Conservation (phyloP, 2,888 invertebrate species). For the Orthosia incerta region DNA sequence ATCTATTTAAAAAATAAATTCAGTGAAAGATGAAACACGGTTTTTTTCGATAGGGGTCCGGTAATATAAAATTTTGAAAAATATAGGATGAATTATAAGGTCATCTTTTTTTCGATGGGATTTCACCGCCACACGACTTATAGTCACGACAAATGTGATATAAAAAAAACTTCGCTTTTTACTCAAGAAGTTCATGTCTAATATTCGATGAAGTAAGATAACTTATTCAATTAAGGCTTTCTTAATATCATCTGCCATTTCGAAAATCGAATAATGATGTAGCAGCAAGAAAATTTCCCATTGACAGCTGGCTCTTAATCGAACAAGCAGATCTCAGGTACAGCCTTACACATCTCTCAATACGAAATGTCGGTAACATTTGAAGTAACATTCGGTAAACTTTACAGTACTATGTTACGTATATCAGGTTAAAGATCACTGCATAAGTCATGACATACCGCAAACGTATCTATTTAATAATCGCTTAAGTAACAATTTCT, state of each 20-base stretch:
- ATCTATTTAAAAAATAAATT: no score
- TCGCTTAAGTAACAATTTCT: constrained; percentile 16
- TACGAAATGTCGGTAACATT: constrained; percentile 50
- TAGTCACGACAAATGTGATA: no score
- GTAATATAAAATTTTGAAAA: no score
- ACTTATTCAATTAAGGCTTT: not conserved
- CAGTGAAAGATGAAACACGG: no score
- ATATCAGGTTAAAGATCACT: constrained; percentile 51
- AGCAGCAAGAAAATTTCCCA: constrained; percentile 12
- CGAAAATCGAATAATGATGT: constrained; percentile 32
- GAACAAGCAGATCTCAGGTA: constrained; percentile 35
- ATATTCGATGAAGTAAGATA: no score
- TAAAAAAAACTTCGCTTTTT: no score
- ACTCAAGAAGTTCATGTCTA: no score
- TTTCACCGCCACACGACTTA: no score
- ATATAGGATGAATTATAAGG: no score
- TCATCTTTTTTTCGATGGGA: no score
- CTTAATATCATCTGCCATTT: constrained; percentile 15
- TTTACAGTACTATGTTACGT: constrained; percentile 45
- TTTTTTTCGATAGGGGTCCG: no score
- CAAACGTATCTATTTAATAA: constrained; percentile 30
- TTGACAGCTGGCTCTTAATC: constrained; percentile 33
- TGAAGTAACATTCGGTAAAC: constrained; percentile 50
- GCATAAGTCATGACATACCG: constrained; percentile 35
- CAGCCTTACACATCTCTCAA: constrained; percentile 37